These are phyloP conservation scores for Alfaro cultratus DNA, from an alignment of 2,797 vertebrate genomes.

Conservation along the genomic window DNA sequence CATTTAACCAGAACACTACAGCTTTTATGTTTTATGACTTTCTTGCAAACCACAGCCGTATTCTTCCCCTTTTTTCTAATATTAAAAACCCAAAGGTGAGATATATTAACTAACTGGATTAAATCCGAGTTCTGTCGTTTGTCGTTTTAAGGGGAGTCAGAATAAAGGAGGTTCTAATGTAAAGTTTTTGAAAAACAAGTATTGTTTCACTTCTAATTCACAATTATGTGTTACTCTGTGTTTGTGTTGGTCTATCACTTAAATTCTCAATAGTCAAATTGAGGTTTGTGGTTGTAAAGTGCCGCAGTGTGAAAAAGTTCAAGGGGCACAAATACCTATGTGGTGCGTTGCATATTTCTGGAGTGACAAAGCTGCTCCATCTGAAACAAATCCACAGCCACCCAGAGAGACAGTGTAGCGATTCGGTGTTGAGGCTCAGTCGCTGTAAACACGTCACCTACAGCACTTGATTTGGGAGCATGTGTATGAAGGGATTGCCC, in stretches of 20 bases:
- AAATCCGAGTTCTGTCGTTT: not conserved
- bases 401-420: constrained; percentile 39
- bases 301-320: not conserved
- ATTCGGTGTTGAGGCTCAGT: constrained; percentile 54
- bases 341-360: not conserved
- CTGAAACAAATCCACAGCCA: constrained; percentile 41
- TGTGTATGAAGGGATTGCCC: constrained; percentile 81
- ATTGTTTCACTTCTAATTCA: not conserved
- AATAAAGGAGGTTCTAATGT: not conserved
- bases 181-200: not conserved
- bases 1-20: not conserved
- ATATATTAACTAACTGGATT: too few relatives aligned
- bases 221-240: not conserved
- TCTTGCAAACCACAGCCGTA: not conserved
- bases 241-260: not conserved
- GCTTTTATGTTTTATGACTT: not conserved
- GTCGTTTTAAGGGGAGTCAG: not conserved
- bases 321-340: not conserved
- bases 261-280: not conserved
- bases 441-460: constrained; percentile 70
- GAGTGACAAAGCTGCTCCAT: not conserved
- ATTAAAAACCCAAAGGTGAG: not conserved
- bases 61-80: not conserved
- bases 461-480: constrained; percentile 70
- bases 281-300: not conserved